Conservation (phyloP, 2,888 invertebrate genomes). For the Caradrina clavipalpis region DNA sequence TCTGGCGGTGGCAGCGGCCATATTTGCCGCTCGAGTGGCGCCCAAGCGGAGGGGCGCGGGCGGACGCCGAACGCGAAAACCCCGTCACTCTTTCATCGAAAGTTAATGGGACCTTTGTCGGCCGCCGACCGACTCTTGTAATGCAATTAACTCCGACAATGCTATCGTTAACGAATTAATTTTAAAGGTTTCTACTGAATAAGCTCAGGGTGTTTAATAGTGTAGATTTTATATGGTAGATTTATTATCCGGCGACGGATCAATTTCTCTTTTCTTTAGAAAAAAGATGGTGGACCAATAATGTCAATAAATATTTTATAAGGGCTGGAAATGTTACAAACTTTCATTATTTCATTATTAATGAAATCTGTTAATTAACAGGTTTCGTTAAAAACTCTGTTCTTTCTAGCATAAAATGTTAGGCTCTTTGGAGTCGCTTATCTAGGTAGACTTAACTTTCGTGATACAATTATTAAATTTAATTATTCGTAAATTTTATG, state of each 20-base stretch:
- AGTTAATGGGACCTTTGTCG: slow-evolving; percentile 89
- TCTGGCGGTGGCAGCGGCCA: slow-evolving; percentile 85
- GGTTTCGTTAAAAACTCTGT: neutral
- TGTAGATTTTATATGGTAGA: slow-evolving; percentile 40
- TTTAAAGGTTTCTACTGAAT: slow-evolving; percentile 77
- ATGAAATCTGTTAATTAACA: slow-evolving; percentile 12
- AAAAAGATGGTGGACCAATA: neutral
- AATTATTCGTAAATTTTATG: neutral
- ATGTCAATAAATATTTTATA: neutral
- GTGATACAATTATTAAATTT: neutral
- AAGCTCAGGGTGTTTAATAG: slow-evolving; percentile 64
- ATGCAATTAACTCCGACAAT: slow-evolving; percentile 90
- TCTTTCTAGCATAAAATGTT: neutral
- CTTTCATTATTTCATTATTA: neutral
- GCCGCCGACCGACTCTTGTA: slow-evolving; percentile 86
- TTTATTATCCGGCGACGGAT: slow-evolving; percentile 28
- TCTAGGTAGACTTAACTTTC: neutral
- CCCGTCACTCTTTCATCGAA: slow-evolving; percentile 84
- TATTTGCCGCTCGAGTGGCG: slow-evolving; percentile 86
- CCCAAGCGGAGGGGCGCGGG: slow-evolving; percentile 72
- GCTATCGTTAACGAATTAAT: slow-evolving; percentile 88
- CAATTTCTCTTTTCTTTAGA: slow-evolving; percentile 25
- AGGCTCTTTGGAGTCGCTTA: neutral
- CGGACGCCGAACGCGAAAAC: slow-evolving; percentile 76
- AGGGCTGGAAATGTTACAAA: neutral